phyloP scores from a whole-genome alignment of 2,113 vertebrate genomes.

The Sinosuthora webbiana region DNA sequence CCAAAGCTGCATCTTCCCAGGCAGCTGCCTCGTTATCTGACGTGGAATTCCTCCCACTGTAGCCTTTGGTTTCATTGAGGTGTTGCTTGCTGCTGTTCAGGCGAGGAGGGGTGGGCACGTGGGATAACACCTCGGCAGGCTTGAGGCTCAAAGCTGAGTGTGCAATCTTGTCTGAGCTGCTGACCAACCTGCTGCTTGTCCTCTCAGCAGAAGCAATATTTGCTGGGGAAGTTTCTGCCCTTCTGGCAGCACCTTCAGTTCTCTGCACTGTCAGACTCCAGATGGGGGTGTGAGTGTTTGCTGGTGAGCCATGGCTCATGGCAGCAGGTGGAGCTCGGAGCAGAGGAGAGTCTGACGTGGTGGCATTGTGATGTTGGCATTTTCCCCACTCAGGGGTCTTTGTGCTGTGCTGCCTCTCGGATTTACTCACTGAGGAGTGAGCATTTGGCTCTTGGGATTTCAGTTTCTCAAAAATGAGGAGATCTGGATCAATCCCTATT shows the following conservation, averaged over 20 bases:
- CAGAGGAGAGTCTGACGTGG: neutral
- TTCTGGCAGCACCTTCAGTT: neutral
- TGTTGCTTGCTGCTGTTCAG: conserved; percentile 76
- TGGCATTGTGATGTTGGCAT: conserved; percentile 66
- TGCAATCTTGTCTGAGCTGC: neutral
- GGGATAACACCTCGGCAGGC: neutral
- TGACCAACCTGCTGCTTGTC: neutral
- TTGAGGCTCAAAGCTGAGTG: neutral
- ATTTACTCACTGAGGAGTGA: conserved; percentile 65
- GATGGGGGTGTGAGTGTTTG: neutral
- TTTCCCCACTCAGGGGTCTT: conserved; percentile 73
- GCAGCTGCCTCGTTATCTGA: neutral
- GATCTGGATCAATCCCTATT: conserved; percentile 89
- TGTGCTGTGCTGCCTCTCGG: conserved; percentile 70
- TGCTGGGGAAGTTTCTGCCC: neutral
- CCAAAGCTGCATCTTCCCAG: conserved; percentile 65
- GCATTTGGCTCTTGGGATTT: conserved; percentile 66
- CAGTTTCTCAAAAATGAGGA: conserved; percentile 88
- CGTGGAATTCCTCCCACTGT: conserved; percentile 75
- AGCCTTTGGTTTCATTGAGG: conserved; percentile 80
- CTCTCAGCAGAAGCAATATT: neutral
- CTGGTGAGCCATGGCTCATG: neutral
- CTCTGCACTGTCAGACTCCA: neutral
- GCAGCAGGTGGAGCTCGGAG: conserved; percentile 37
- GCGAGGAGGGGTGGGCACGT: neutral